Percentiles rank a stretch among this genome's conserved stretches.
Evolutionary conservation across 2,113 vertebrate genomes (phyloP).

Genomic region (Chiloscyllium plagiosum): DNA sequence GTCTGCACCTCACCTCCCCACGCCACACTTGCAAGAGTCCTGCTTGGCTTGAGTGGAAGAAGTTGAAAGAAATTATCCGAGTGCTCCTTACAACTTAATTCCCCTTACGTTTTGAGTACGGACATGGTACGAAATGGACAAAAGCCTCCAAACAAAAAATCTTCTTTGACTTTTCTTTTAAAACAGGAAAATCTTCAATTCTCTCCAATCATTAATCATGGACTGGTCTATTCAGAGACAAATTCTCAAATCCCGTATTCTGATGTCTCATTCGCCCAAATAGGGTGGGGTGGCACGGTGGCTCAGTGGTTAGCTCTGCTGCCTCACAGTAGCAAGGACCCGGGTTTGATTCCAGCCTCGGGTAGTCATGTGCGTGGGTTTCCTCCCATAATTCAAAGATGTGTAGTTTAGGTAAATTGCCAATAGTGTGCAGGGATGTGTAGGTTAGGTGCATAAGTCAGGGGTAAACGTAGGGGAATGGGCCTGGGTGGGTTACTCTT

Average conservation of each 20-base stretch:
- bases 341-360: too few relatives aligned
- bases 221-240: background rate
- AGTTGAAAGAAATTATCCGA: background rate
- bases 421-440: too few relatives aligned
- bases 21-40: background rate
- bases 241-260: background rate
- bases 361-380: too few relatives aligned
- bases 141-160: background rate
- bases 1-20: background rate
- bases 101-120: background rate
- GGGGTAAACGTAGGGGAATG: too few relatives aligned
- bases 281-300: too few relatives aligned
- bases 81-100: background rate
- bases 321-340: too few relatives aligned
- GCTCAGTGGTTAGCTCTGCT: too few relatives aligned
- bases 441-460: too few relatives aligned
- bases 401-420: too few relatives aligned
- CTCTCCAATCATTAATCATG: background rate
- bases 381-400: too few relatives aligned
- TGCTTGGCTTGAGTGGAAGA: background rate
- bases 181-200: background rate
- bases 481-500: too few relatives aligned
- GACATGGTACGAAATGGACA: background rate
- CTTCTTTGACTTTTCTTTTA: background rate
- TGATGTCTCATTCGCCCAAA: background rate